Conservation (phyloP, 2,888 invertebrate genomes). For the Phrixothrix hirtus region DNA sequence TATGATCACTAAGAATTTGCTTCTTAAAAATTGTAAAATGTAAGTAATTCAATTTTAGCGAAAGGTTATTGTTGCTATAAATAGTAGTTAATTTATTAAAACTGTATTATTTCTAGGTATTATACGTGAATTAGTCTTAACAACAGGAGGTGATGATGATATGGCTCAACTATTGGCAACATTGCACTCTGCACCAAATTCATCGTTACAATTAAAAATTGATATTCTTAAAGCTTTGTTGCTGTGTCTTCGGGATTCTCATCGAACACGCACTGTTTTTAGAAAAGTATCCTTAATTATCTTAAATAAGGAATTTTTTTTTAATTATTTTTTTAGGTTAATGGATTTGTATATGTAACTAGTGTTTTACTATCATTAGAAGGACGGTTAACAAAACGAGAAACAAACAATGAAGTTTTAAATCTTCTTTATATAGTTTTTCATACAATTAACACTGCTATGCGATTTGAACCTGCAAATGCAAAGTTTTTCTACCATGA, state of each 20-base stretch:
- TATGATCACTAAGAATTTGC: too few relatives aligned
- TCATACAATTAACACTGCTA: conserved; percentile 93
- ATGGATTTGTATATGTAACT: conserved; percentile 97
- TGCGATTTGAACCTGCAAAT: conserved; percentile 99
- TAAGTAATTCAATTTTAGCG: too few relatives aligned
- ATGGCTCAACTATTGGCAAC: conserved; percentile 90
- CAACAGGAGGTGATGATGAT: conserved; percentile 93
- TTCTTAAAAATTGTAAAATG: too few relatives aligned
- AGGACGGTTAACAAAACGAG: conserved; percentile 68
- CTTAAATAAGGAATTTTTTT: too few relatives aligned
- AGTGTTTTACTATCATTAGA: conserved; percentile 93
- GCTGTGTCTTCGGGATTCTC: conserved; percentile 91
- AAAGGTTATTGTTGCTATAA: too few relatives aligned
- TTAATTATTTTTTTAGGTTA: conserved; percentile 60
- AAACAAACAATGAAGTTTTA: conserved; percentile 65
- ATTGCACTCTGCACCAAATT: conserved; percentile 86
- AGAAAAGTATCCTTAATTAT: too few relatives aligned
- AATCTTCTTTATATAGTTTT: conserved; percentile 86
- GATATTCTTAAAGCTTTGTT: conserved; percentile 88
- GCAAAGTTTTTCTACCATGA: conserved; percentile 98
- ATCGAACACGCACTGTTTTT: conserved; percentile 94
- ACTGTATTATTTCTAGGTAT: conserved; percentile 65
- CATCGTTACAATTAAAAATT: conserved; percentile 81
- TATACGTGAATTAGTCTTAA: conserved; percentile 84
- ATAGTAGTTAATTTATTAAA: too few relatives aligned